phyloP scores from a whole-genome alignment of 2,888 invertebrate genomes.

The Drosophila birchii region DNA sequence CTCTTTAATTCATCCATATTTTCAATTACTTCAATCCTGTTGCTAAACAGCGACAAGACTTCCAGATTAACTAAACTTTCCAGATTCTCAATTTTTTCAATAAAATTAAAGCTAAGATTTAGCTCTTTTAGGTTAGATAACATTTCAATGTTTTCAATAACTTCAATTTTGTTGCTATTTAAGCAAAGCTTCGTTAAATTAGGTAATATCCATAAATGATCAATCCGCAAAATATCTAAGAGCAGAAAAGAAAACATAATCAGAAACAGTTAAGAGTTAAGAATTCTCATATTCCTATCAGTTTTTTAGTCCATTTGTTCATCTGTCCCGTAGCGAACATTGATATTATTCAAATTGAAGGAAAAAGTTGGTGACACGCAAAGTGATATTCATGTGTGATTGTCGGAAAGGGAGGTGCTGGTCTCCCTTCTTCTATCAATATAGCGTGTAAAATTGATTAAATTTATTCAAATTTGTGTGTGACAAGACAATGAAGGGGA shows the following conservation, averaged over 20 bases:
- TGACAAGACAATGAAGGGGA: too few species aligned
- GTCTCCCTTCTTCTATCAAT: too few species aligned
- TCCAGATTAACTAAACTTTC: slow-evolving; percentile 89
- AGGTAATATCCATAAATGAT: slow-evolving; percentile 93
- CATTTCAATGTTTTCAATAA: slow-evolving; percentile 92
- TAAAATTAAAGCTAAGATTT: slow-evolving; percentile 94
- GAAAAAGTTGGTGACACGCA: too few species aligned
- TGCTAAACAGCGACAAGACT: slow-evolving; percentile 91
- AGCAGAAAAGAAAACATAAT: slow-evolving; percentile 23
- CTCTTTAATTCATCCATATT: slow-evolving; percentile 90
- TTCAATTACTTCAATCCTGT: slow-evolving; percentile 90
- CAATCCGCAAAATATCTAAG: slow-evolving; percentile 92
- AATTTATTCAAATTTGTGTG: too few species aligned
- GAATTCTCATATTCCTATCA: too few species aligned
- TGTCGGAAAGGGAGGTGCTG: too few species aligned
- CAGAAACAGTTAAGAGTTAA: too few species aligned
- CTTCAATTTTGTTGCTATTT: slow-evolving; percentile 93
- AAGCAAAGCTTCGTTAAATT: slow-evolving; percentile 91
- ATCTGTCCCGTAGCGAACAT: too few species aligned
- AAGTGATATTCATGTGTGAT: too few species aligned
- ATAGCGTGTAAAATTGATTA: too few species aligned
- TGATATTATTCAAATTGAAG: too few species aligned
- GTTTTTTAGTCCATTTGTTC: too few species aligned
- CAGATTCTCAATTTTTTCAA: slow-evolving; percentile 92
- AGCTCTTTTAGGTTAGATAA: slow-evolving; percentile 91